A percentile compares a stretch with the other conserved stretches of the same genome.
Conservation (phyloP, 92 coral and sea anemone genomes). For the Desmophyllum pertusum region DNA sequence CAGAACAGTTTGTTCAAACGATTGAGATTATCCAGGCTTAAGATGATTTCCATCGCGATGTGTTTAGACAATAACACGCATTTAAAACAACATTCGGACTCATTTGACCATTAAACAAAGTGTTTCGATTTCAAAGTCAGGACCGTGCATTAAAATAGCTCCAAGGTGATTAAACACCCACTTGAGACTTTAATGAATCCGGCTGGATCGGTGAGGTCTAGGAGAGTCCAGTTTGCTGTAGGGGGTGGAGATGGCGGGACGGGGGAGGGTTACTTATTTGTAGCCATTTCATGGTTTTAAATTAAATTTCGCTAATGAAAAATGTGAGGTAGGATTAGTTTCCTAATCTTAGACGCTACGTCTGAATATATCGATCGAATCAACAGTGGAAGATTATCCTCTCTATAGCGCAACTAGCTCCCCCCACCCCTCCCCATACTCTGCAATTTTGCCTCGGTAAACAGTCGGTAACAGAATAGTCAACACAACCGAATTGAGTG, state of each 20-base stretch:
- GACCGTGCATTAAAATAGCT: not conserved
- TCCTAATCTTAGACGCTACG: too few relatives aligned
- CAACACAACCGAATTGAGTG: not conserved
- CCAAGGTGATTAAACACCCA: not conserved
- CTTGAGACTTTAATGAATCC: not conserved
- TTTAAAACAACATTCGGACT: not conserved
- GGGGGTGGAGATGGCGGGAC: too few relatives aligned
- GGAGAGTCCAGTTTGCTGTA: too few relatives aligned
- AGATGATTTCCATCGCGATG: not conserved
- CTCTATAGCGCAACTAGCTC: not conserved
- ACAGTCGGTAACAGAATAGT: not conserved
- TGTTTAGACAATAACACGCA: not conserved
- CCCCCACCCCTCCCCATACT: not conserved
- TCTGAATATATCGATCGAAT: too few relatives aligned
- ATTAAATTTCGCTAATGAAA: not conserved
- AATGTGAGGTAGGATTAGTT: not conserved
- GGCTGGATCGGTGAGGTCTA: too few relatives aligned
- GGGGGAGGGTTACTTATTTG: not conserved
- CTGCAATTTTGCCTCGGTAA: not conserved
- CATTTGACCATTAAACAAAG: not conserved
- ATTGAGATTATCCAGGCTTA: constrained; percentile 4
- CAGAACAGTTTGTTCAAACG: not conserved
- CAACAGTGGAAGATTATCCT: too few relatives aligned
- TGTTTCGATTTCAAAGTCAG: not conserved
- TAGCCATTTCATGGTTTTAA: not conserved